These are phyloP conservation scores for Sebastes steindachneri DNA, from an alignment of 2,797 vertebrate genomes.

Conservation along the genomic window DNA sequence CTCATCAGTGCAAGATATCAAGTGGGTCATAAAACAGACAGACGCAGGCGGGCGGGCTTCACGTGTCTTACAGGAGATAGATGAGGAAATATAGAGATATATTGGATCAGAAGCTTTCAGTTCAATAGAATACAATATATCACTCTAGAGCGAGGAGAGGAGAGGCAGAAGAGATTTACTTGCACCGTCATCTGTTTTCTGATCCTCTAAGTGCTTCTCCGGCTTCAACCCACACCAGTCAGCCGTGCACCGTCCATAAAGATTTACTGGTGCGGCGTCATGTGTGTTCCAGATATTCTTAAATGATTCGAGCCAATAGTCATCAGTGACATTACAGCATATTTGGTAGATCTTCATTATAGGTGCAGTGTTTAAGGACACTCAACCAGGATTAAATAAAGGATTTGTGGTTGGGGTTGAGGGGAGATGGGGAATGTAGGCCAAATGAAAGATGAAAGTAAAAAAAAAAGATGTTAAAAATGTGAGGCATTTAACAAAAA, in stretches of 20 bases:
- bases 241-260: not conserved
- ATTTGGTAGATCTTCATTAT: not conserved
- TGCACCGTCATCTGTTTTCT: not conserved
- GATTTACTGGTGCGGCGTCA: not conserved
- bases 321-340: not conserved
- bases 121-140: not conserved
- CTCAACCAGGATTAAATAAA: no score
- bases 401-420: not conserved
- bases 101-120: not conserved
- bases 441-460: not conserved
- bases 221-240: not conserved
- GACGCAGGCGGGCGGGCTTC: no score
- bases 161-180: not conserved
- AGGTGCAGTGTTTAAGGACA: not conserved
- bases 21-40: not conserved
- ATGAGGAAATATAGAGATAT: not conserved
- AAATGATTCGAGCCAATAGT: not conserved
- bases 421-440: not conserved
- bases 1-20: not conserved
- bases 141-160: not conserved
- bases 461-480: not conserved
- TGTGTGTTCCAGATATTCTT: not conserved
- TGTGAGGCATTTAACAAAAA: not conserved
- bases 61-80: not conserved
- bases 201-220: constrained; percentile 1